A percentile compares a stretch with the other conserved stretches of the same genome.
These are phyloP conservation scores for Cephus cinctus DNA, from an alignment of 1,140 invertebrate genomes.

Conservation along the genomic window DNA sequence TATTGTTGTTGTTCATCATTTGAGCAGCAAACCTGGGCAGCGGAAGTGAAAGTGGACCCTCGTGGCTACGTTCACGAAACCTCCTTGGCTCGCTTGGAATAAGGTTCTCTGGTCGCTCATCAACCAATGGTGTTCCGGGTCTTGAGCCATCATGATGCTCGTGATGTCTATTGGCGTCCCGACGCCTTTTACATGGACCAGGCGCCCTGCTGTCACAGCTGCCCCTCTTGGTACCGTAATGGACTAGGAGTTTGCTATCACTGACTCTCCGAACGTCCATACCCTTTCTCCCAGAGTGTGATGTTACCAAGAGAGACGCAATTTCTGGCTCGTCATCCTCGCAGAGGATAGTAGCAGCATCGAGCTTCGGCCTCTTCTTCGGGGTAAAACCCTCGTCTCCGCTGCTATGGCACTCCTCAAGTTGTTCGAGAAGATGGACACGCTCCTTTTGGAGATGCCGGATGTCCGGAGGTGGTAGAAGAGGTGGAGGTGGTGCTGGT, in stretches of 20 bases:
- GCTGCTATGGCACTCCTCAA: constrained; percentile 72
- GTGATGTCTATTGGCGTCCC: constrained; percentile 49
- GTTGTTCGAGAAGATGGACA: constrained; percentile 68
- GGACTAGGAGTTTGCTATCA: constrained; percentile 53
- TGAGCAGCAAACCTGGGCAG: constrained; percentile 82
- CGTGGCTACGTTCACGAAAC: constrained; percentile 63
- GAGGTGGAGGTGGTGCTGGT: constrained; percentile 38
- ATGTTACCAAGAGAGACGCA: constrained; percentile 50
- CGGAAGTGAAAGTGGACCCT: constrained; percentile 74
- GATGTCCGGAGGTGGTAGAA: constrained; percentile 60
- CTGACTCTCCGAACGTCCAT: constrained; percentile 59
- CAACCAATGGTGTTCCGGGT: constrained; percentile 80
- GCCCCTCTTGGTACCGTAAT: constrained; percentile 52
- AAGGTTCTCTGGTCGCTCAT: constrained; percentile 77
- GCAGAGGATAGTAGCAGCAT: constrained; percentile 51
- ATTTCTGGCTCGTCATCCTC: constrained; percentile 55
- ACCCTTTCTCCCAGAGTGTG: constrained; percentile 53
- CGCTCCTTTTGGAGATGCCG: constrained; percentile 70
- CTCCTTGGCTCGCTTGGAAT: constrained; percentile 71
- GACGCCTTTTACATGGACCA: constrained; percentile 49
- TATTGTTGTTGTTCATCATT: constrained; percentile 57
- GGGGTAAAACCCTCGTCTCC: constrained; percentile 67
- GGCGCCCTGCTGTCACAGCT: constrained; percentile 54
- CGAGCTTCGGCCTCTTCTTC: constrained; percentile 66
- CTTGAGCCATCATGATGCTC: constrained; percentile 66